Evolutionary conservation across 2,888 invertebrate genomes (phyloP), one percentile per base, ranked within the genome.

Genomic region (Cyrtodaria siliqua): DNA sequence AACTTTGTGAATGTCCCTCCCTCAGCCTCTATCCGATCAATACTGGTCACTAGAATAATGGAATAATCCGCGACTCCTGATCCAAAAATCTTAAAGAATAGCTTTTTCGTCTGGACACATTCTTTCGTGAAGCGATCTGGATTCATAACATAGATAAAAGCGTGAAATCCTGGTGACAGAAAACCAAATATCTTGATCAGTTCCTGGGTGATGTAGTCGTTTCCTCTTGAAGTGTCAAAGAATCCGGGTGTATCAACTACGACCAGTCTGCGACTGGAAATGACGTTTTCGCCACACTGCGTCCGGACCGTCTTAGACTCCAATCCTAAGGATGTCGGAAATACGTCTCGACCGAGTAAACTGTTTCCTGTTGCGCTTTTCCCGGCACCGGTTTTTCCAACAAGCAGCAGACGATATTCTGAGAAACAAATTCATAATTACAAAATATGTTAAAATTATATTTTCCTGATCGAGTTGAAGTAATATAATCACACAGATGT

Each of bases 321-420:
- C 6, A 24, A 27, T 6, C 53, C 44, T 6, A 38, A 18, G 2
- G 38, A 53, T 20, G 72, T 38, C 23, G 24, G n/a, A 44, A 72
- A 72, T 12, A 29, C 38, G 9, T 27, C 26, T 4, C 27, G 23
- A 26, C 61, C 67, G 16, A 73, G 74, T n/a, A 74, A 29, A 18
- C 63, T 24, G 38, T 74, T 74, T 50, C 68, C 74, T 2, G 74
- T 74, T 23, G 68, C 33, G 38, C 74, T 74, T 68, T 74, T 74
- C 26, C 74, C 74, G 6, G 50, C 52, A 1, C 74, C 74, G 14
- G 68, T 74, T 20, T 53, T 74, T 20, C 74, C 74, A 6, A 74
- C 27, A 18, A 68, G 29, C 2, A 74, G 53, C 6, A 69, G n/a
- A 24, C 68, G 63, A 24, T 33, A 56, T 20, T 62, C 70, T 62